A percentile compares a stretch with the other conserved stretches of the same genome.
phyloP scores from a whole-genome alignment of 2,888 invertebrate genomes.

The Ferrisia virgata region DNA sequence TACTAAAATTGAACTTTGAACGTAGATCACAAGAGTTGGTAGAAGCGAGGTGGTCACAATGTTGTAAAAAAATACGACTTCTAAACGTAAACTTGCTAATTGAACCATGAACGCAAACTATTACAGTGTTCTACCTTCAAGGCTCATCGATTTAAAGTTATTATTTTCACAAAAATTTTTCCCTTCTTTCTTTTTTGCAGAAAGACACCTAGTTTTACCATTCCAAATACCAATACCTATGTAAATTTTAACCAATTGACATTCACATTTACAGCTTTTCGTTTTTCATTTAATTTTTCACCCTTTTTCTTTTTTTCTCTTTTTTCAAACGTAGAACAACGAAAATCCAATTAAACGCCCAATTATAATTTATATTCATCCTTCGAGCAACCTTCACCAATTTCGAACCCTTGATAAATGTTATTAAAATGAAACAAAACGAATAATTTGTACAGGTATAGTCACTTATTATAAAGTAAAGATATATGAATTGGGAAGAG shows the following conservation, averaged over 20 bases:
- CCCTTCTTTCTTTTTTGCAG: neutral
- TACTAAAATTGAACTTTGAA: no score
- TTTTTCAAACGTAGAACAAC: neutral
- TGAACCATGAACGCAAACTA: neutral
- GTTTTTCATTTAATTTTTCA: neutral
- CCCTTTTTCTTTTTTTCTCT: neutral
- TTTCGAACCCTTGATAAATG: neutral
- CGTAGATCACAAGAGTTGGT: no score
- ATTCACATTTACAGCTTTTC: neutral
- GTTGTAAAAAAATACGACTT: no score
- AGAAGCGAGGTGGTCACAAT: no score
- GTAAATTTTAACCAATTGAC: neutral
- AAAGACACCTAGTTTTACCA: neutral
- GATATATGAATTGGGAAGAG: neutral
- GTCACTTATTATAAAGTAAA: no score
- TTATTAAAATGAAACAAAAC: neutral
- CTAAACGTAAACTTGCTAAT: neutral
- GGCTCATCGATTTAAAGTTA: neutral
- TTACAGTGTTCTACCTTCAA: neutral
- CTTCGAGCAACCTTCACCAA: neutral
- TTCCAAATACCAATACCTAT: neutral
- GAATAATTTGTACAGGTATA: no score
- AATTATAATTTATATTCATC: slow-evolving; percentile 3
- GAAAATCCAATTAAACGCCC: slow-evolving; percentile 17
- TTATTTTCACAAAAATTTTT: neutral